Conservation (phyloP, 1,140 invertebrate species). For the Trichonephila clavata region DNA sequence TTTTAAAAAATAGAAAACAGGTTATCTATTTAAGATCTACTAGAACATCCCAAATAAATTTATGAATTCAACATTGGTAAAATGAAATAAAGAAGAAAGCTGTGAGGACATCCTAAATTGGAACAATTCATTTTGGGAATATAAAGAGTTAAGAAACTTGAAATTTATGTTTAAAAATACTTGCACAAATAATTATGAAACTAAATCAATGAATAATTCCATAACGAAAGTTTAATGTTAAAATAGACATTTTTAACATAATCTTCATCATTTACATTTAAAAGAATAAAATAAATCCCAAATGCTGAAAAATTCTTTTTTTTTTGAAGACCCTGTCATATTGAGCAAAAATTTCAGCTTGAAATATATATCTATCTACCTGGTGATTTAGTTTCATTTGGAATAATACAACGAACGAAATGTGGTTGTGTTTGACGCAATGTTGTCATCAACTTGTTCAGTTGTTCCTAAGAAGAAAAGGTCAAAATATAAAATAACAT, state of each 20-base stretch:
- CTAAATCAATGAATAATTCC: too few species aligned
- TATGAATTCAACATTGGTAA: too few species aligned
- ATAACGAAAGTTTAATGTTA: too few species aligned
- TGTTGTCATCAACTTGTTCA: constrained; percentile 83
- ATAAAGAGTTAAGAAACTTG: too few species aligned
- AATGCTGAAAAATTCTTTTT: neutral
- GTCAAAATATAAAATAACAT: constrained; percentile 22
- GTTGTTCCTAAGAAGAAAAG: constrained; percentile 81
- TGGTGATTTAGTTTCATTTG: constrained; percentile 84
- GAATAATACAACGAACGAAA: constrained; percentile 86
- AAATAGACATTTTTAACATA: neutral
- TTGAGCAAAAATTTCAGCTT: neutral
- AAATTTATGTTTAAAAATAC: too few species aligned
- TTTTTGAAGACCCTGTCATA: neutral
- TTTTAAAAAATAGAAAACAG: too few species aligned
- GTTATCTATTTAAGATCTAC: too few species aligned
- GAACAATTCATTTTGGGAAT: too few species aligned
- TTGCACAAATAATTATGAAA: too few species aligned
- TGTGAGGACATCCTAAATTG: too few species aligned
- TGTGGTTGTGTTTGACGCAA: constrained; percentile 84
- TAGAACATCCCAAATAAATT: too few species aligned
- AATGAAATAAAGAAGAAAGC: too few species aligned
- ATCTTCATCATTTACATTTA: neutral
- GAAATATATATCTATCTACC: constrained; percentile 78
- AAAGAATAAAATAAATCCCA: neutral